Evolutionary conservation across 2,113 vertebrate genomes (phyloP), one percentile per base, ranked within the genome.

Genomic region (Pelobates fuscus): DNA sequence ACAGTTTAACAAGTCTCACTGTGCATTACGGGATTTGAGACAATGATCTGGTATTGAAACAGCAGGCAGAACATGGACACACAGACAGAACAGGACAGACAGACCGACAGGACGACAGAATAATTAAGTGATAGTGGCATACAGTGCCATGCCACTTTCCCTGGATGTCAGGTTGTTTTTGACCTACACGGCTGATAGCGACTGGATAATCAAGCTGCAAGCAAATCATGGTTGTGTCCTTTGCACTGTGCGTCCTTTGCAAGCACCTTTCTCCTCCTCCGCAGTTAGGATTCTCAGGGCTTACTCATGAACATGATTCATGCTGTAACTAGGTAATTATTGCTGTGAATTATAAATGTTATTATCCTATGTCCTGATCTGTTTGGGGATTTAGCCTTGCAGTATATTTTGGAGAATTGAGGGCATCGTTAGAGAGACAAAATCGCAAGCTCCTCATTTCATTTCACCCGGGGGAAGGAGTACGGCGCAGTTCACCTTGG

Each of bases 381-480:
- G 60, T 63, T 29, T 37, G 27, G 29, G 29, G 27, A 60, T 5
- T 25, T 14, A 8, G 58, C 58, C 23, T 2, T 12, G 24, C 58
- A 12, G 24, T 60, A 60, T 60, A 37, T 63, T 63, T 37, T 63
- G 29, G 60, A 37, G 60, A 27, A 63, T 63, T 32, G 26, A 29
- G 59, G 59, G 24, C 59, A 61, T 61, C 59, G n/a, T 61, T 61
- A 61, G 25, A 18, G 26, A 12, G 15, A 59, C 55, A 30, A 7
- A 61, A 61, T 18, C 59, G 2, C 59, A 61, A 27, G 14, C 27
- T 18, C 25, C 59, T 61, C 17, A 61, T 29, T 29, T 18, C 11
- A 29, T 26, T 27, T 29, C 44, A 49, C 5, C 59, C 59, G 15
- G 25, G 14, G 55, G 24, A 27, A 18, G 26, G 15, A 61, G 59